Percentiles rank a stretch among this genome's conserved stretches.
These are phyloP conservation scores for Globodera rostochiensis DNA, from an alignment of 1,140 invertebrate species.

Conservation along the genomic window DNA sequence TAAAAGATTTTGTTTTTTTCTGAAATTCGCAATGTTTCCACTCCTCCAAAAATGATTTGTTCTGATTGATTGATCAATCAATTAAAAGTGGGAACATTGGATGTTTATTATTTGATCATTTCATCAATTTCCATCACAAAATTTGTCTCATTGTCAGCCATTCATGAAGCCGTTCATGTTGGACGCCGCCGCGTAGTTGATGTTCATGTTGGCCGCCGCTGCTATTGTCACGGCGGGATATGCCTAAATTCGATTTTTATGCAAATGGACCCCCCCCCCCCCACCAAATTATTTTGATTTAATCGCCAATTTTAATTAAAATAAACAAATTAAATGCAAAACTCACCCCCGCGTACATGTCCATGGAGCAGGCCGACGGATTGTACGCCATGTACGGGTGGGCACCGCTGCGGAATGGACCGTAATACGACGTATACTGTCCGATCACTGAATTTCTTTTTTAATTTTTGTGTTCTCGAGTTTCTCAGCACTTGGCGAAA, in stretches of 20 bases:
- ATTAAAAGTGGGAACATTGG: not conserved
- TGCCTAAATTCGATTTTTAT: not conserved
- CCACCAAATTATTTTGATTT: not conserved
- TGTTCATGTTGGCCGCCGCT: slow-evolving; percentile 18
- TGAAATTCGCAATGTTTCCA: not conserved
- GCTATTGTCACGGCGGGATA: slow-evolving; percentile 23
- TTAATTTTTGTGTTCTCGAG: not conserved
- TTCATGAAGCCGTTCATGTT: slow-evolving; percentile 26
- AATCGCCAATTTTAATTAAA: not conserved
- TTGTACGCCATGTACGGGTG: slow-evolving; percentile 4
- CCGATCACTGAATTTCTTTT: slow-evolving; percentile 10
- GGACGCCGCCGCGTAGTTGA: not conserved
- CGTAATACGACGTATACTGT: slow-evolving; percentile 4
- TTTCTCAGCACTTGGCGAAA: slow-evolving; percentile 19
- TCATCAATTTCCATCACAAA: not conserved
- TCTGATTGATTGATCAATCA: not conserved
- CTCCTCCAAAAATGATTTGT: not conserved
- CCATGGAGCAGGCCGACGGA: slow-evolving; percentile 20
- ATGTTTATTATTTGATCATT: not conserved
- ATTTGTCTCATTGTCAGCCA: not conserved
- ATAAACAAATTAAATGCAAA: not conserved
- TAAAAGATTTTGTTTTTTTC: not conserved
- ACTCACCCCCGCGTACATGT: slow-evolving; percentile 23
- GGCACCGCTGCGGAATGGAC: slow-evolving; percentile 16
- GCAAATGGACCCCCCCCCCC: not conserved